Evolutionary conservation across 2,888 invertebrate genomes (phyloP), one percentile per base, ranked within the genome.

Genomic region (Protonemura montana): DNA sequence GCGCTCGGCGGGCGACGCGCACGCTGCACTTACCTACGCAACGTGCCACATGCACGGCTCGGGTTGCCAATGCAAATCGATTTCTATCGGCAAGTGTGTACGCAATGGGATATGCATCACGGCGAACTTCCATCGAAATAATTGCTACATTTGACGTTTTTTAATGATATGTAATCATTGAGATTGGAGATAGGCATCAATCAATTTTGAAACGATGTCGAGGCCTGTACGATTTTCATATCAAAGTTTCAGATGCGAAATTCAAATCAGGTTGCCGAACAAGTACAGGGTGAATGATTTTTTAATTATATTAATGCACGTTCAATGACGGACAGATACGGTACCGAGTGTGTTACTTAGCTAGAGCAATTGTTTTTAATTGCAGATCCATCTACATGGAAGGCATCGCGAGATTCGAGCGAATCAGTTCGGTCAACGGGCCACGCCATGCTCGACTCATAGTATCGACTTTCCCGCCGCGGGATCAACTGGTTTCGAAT

Each of bases 401-500:
- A 59, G 59, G 59, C 59, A 59, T 59, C 21, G 59, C 13, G 59
- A 59, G 59, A 21, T 59, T 13, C 21, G 59, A 59, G 59, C 13
- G 13, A 59, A 59, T 59, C 59, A 59, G 59, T 59, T 59, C 21
- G 13, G 59, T 59, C 59, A 21, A 21, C 13, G 59, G 13, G 21
- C 59, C 59, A 35, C 41, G 41, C 13, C 13, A 41, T 41, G 41
- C 5, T 13, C 59, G 59, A 21, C 16, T 59, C 59, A 21, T 13
- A 59, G 21, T 59, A 13, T 59, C 59, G 6, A 59, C 59, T 59
- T 59, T 59, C 59, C 59, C 7, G 59, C 59, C 59, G 6, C 59
- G 59, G 59, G 59, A 59, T 59, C 59, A 59, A 59, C 59, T 59
- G 59, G 59, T 59, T 59, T 59, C 59, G 59, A 59, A 59, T 59